Evolutionary conservation across 2,888 invertebrate genomes (phyloP).

Genomic region (Eilema depressum): DNA sequence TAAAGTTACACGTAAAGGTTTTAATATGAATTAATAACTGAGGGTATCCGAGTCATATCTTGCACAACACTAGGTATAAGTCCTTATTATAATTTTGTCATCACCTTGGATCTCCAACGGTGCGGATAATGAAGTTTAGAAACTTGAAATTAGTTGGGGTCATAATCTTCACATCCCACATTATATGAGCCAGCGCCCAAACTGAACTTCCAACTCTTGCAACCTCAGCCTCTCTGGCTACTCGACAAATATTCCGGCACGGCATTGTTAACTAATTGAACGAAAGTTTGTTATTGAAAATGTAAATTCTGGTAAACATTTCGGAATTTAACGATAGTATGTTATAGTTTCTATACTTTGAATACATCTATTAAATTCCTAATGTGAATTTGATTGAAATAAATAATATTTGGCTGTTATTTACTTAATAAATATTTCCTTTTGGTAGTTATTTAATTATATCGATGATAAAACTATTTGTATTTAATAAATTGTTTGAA

Average conservation of each 20-base stretch:
- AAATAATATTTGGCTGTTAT: background rate
- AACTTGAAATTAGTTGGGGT: constrained; percentile 81
- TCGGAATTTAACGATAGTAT: constrained; percentile 28
- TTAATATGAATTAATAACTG: constrained; percentile 26
- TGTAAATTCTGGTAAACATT: constrained; percentile 42
- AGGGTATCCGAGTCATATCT: constrained; percentile 32
- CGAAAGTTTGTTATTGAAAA: constrained; percentile 50
- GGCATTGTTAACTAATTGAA: constrained; percentile 57
- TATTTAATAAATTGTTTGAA: constrained; percentile 6
- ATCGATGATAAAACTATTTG: constrained; percentile 2
- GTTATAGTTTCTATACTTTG: background rate
- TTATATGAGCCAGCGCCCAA: constrained; percentile 59
- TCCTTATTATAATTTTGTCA: constrained; percentile 74
- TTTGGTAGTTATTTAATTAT: background rate
- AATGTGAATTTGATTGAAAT: background rate
- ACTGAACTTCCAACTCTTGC: constrained; percentile 50
- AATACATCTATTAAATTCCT: background rate
- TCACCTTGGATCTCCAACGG: constrained; percentile 76
- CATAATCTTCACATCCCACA: constrained; percentile 71
- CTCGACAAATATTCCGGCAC: constrained; percentile 44
- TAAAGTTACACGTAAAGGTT: background rate
- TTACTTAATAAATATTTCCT: constrained; percentile 3
- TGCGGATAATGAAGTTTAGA: constrained; percentile 80
- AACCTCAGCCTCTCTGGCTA: constrained; percentile 46
- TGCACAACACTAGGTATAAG: constrained; percentile 38